Base-by-base conservation (phyloP, 23 tunicate species). In the Trididemnum clinides region DNA sequence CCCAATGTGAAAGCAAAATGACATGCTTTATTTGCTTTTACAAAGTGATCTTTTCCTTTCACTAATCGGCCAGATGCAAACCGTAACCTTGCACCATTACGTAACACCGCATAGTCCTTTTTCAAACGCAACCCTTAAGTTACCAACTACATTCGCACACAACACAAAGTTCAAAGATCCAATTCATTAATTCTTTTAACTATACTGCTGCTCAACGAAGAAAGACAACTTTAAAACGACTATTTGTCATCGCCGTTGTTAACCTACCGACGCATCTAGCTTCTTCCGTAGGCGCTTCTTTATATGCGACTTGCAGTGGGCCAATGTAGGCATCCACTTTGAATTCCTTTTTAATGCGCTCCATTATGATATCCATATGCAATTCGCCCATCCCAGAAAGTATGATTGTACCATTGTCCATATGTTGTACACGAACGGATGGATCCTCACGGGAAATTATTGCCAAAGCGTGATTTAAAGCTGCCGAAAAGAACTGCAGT, bases 341-440 rank as follows among this genome's bases (percentile, higher is more conserved):
- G 36, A 90, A 96, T 58, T 96, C 99, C 18, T 87, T 80, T 51
- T 54, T 72, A 10, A 96, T 84, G 72, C 99, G 72, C 35, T 91
- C 88, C 0, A 79, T 58, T 15, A 90, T 36, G 19, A 96, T 65
- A 0, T 96, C 99, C 85, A 96, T 72, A 63, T 96, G 99, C 0
- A 96, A 72, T 59, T 96, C 96, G 22, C 99, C 99, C 99, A 96
- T 96, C 36, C 99, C 99, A n/a, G 95, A 90, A 30, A 96, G 30
- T 2, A 73, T 62, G 49, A 88, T 70, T 26, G 87, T 66, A 0
- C 96, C 99, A 35, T 74, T 34, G 57, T 88, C 83, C 34, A 70
- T 62, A 1, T 28, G 18, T 54, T 83, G 57, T 15, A 88, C 83
- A 39, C 72, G 63, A 63, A 96, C 58, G 2, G 96, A 87, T 0